Evolutionary conservation across 2,797 vertebrate genomes (phyloP).

Genomic region (Melopsittacus undulatus): DNA sequence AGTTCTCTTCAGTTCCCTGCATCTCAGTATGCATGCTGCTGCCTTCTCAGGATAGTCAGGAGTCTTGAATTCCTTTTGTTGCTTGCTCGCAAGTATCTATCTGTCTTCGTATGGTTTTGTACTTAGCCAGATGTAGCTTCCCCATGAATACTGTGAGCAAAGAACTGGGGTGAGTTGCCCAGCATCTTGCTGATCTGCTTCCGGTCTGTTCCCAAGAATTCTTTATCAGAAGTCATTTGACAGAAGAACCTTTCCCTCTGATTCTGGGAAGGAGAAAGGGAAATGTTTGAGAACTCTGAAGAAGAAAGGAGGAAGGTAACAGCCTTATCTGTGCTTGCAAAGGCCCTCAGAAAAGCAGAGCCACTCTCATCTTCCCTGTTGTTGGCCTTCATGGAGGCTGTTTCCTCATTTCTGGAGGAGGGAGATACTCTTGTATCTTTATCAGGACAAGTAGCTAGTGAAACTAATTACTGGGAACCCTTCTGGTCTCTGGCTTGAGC

Average conservation of each 20-base stretch:
- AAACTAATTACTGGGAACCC: neutral
- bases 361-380: neutral
- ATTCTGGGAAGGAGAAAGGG: neutral
- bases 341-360: neutral
- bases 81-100: neutral
- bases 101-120: neutral
- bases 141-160: neutral
- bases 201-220: neutral
- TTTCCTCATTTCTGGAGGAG: neutral
- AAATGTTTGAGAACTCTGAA: neutral
- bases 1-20: neutral
- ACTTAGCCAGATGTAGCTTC: neutral
- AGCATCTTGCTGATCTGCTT: neutral
- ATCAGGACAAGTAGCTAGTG: neutral
- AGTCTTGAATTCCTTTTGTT: neutral
- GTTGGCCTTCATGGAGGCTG: neutral
- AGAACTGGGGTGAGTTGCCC: neutral
- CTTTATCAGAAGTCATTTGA: neutral
- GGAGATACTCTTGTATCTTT: neutral
- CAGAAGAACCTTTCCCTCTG: neutral
- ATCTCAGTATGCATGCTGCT: neutral
- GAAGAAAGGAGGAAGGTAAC: neutral
- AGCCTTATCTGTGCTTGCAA: neutral
- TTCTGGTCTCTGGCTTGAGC: neutral
- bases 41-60: neutral